A percentile compares a stretch with the other conserved stretches of the same genome.
Conservation (phyloP, 2,113 vertebrate species). For the Hyla sarda region DNA sequence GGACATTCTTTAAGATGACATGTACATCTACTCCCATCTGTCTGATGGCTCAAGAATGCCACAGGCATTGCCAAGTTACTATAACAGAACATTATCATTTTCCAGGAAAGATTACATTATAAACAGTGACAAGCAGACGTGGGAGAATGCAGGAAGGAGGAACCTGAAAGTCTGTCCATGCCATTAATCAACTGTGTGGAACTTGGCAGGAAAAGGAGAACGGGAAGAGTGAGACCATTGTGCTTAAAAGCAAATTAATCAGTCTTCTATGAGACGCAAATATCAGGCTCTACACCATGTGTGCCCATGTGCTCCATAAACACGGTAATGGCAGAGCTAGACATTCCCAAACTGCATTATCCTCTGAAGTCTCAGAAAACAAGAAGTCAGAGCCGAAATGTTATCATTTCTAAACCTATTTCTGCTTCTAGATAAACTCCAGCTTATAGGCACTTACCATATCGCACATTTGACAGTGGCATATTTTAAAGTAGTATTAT, state of each 20-base stretch:
- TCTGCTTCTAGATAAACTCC: not conserved
- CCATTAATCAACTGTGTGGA: conserved; percentile 52
- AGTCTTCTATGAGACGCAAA: conserved; percentile 37
- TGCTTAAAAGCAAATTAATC: conserved; percentile 45
- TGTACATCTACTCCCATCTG: conserved; percentile 57
- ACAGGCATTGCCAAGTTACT: conserved; percentile 57
- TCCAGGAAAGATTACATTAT: conserved; percentile 48
- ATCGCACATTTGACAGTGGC: not conserved
- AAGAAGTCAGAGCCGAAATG: not conserved
- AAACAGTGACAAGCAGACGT: conserved; percentile 47
- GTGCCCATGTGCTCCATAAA: conserved; percentile 31
- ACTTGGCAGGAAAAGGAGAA: conserved; percentile 41
- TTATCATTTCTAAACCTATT: not conserved
- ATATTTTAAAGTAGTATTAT: not conserved
- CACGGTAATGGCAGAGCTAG: not conserved
- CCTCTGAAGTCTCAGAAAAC: not conserved
- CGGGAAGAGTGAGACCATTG: conserved; percentile 33
- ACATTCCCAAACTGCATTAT: conserved; percentile 30
- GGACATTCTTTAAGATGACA: conserved; percentile 57
- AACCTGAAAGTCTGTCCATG: conserved; percentile 57
- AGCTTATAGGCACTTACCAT: not conserved
- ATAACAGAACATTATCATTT: conserved; percentile 55
- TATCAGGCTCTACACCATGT: conserved; percentile 40
- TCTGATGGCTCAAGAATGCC: conserved; percentile 50
- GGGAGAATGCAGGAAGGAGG: conserved; percentile 45